Evolutionary conservation across 35 echinoderm and acorn worm species (phyloP), one percentile per base, ranked within the genome.

Genomic region (Lytechinus variegatus): DNA sequence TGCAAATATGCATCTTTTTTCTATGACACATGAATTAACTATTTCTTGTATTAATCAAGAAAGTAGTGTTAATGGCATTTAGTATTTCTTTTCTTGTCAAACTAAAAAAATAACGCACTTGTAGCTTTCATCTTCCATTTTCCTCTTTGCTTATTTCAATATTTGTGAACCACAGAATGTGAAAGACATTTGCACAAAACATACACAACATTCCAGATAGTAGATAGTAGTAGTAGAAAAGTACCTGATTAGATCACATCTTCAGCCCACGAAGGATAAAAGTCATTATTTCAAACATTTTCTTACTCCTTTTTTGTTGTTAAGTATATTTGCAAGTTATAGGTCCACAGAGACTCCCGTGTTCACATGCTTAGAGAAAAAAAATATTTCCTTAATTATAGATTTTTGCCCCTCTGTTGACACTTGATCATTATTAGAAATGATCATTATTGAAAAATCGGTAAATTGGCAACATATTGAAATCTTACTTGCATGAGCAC

Each of bases 121-220:
- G 55, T 56, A 9, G 8, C 55, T 56, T 56, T 56, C 11, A 8
- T 11, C 55, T 56, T 56, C 11, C 56, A 6, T 58, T 56, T 58
- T 58, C 13, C 9, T 58, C 13, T 58, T 2, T 58, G 9, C 56
- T 58, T 44, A 44, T 44, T 44, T 58, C 66, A 24, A 24, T 79
- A 79, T 79, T 79, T 79, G n/a, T 44, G 66, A 16, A 79, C n/a
- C 66, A 79, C 66, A 79, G 66, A 79, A 79, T 79, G 66, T 79
- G 66, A 79, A 24, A 79, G 66, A 79, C 66, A 79, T 79, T 79
- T 79, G 66, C 66, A 79, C 66, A 79, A 79, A n/a, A 79, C 66
- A 79, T 79, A 79, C 66, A 79, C 66, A n/a, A 79, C 66, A 79
- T 79, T 79, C 66, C 66, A 79, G 66, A 79, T n/a, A 79, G 66